These are phyloP conservation scores for Cosmia trapezina DNA, from an alignment of 2,888 invertebrate genomes.

Conservation along the genomic window DNA sequence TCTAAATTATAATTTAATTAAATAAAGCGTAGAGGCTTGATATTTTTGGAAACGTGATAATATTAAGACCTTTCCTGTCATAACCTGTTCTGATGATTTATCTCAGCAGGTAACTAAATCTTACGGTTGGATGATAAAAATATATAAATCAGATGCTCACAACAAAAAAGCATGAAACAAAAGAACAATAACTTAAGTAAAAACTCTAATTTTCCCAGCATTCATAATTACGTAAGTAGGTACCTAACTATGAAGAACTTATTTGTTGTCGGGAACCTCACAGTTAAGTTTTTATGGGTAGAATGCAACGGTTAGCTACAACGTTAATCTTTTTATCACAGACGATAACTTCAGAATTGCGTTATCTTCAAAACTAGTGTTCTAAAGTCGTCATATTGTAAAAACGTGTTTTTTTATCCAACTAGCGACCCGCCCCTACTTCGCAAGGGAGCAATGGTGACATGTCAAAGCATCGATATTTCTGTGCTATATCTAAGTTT, in stretches of 20 bases:
- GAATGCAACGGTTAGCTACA: not conserved
- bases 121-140: not conserved
- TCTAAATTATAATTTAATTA: too few relatives aligned
- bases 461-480: not conserved
- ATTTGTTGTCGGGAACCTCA: not conserved
- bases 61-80: not conserved
- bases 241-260: not conserved
- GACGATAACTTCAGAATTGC: too few relatives aligned
- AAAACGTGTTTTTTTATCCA: not conserved
- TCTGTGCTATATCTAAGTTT: not conserved
- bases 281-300: not conserved
- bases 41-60: not conserved
- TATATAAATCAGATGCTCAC: not conserved
- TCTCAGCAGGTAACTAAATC: not conserved
- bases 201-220: conserved; percentile 17
- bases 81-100: not conserved
- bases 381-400: not conserved
- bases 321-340: not conserved
- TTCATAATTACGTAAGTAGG: not conserved
- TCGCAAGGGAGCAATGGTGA: not conserved
- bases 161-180: conserved; percentile 10
- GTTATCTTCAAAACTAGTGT: not conserved
- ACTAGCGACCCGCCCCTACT: not conserved
- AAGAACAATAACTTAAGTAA: conserved; percentile 17
- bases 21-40: too few relatives aligned